phyloP scores from a whole-genome alignment of 2,888 invertebrate genomes.

The Eristalis intricaria region DNA sequence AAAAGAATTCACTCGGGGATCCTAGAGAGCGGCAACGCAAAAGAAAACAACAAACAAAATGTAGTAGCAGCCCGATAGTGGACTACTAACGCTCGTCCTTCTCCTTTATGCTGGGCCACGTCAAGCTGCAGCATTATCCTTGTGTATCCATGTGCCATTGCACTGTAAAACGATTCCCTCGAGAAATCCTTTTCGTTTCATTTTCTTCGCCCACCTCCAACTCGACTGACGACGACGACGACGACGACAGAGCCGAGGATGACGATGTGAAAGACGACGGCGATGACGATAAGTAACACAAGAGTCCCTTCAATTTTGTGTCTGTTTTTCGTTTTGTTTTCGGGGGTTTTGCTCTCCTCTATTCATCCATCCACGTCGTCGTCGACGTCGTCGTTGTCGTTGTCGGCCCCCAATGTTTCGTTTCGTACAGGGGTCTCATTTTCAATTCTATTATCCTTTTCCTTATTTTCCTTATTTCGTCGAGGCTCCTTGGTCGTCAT shows the following conservation, averaged over 20 bases:
- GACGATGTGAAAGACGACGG: neutral
- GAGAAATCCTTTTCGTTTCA: conserved; percentile 49
- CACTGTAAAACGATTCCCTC: conserved; percentile 61
- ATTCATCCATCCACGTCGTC: conserved; percentile 36
- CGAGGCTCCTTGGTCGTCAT: neutral
- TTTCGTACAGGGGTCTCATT: conserved; percentile 59
- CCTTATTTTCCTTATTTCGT: conserved; percentile 11
- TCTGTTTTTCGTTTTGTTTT: conserved; percentile 20
- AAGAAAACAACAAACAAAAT: neutral
- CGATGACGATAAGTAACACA: neutral
- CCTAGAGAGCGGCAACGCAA: neutral
- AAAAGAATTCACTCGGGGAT: neutral
- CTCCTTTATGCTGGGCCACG: conserved; percentile 28
- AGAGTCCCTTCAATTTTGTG: conserved; percentile 14
- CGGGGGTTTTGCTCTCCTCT: conserved; percentile 26
- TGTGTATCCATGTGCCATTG: conserved; percentile 60
- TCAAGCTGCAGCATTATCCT: conserved; percentile 45
- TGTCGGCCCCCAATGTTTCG: conserved; percentile 32
- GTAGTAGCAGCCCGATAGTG: neutral
- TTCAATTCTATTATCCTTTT: conserved; percentile 70
- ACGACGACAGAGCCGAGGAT: neutral
- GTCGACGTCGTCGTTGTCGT: neutral
- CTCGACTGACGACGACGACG: neutral
- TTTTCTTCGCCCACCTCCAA: conserved; percentile 15
- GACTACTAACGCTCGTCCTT: conserved; percentile 11